phyloP scores from a whole-genome alignment of 53 echinoderm and acorn worm genomes.

The Hippasteria phrygiana region DNA sequence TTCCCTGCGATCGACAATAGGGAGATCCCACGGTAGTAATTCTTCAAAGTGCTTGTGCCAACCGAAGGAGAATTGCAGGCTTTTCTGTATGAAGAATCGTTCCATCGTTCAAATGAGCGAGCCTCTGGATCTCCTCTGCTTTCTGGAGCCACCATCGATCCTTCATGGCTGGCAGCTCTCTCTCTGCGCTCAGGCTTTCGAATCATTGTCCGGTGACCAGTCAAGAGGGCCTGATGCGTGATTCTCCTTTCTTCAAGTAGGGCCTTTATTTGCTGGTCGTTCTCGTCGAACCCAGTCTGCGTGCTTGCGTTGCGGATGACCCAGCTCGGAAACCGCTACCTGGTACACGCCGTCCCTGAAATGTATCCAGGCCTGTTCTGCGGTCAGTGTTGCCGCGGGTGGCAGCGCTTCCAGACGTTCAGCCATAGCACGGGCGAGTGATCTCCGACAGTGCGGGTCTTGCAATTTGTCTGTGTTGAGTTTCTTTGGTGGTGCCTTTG shows the following conservation, averaged over 20 bases:
- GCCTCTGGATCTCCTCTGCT: conserved; percentile 44
- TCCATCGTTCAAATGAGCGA: conserved; percentile 51
- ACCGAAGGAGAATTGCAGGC: not conserved
- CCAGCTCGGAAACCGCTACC: conserved; percentile 10
- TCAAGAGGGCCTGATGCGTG: conserved; percentile 22
- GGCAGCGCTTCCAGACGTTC: conserved; percentile 8
- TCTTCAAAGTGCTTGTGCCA: conserved; percentile 47
- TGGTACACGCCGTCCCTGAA: not conserved
- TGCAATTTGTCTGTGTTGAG: conserved; percentile 7
- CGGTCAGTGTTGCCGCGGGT: not conserved
- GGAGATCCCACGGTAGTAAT: conserved; percentile 19
- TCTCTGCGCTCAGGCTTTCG: not conserved
- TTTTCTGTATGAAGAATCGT: conserved; percentile 1
- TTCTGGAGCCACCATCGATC: conserved; percentile 47
- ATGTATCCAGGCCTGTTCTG: not conserved
- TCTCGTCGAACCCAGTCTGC: conserved; percentile 66
- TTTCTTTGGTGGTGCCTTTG: conserved; percentile 28
- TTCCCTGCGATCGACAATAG: conserved; percentile 35
- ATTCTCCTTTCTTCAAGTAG: conserved; percentile 53
- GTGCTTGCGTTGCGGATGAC: conserved; percentile 27
- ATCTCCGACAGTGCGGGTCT: not conserved
- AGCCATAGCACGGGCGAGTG: not conserved
- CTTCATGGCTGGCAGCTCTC: conserved; percentile 16
- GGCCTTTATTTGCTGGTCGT: conserved; percentile 46
- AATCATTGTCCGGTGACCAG: conserved; percentile 27